Evolutionary conservation across 2,797 vertebrate species (phyloP).

Genomic region (Smutsia gigantea): DNA sequence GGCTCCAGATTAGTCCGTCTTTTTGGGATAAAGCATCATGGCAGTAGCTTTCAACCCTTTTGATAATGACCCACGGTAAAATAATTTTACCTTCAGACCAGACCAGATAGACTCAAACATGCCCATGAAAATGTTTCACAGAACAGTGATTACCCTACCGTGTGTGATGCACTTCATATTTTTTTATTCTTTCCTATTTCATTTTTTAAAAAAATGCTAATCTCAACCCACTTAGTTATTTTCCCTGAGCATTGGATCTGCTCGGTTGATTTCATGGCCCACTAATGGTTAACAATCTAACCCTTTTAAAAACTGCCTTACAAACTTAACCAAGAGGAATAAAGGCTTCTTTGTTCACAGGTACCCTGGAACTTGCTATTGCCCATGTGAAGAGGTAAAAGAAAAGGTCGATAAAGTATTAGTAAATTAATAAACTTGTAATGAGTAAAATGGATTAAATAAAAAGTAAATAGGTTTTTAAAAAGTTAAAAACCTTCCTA

Average conservation of each 20-base stretch:
- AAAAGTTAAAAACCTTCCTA: neutral
- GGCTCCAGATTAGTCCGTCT: neutral
- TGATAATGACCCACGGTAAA: neutral
- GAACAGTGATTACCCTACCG: neutral
- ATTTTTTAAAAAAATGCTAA: neutral
- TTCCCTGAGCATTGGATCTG: neutral
- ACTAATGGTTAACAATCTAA: neutral
- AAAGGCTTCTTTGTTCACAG: neutral
- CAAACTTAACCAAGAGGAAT: constrained; percentile 7
- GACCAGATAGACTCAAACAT: neutral
- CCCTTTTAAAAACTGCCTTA: constrained; percentile 37
- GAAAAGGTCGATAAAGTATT: neutral
- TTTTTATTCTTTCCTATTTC: neutral
- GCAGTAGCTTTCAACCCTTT: neutral
- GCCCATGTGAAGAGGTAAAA: neutral
- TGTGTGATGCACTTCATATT: neutral
- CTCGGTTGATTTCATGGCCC: constrained; percentile 1
- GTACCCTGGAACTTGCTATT: neutral
- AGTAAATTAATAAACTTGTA: neutral
- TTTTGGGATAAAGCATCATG: neutral
- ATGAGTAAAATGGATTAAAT: neutral
- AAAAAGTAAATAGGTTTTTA: constrained; percentile 26
- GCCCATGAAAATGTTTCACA: neutral
- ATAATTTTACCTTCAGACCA: neutral
- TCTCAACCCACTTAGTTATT: neutral